A percentile compares a stretch with the other conserved stretches of the same genome.
Conservation (phyloP, 1,140 invertebrate species). For the Palaemon carinicauda region DNA sequence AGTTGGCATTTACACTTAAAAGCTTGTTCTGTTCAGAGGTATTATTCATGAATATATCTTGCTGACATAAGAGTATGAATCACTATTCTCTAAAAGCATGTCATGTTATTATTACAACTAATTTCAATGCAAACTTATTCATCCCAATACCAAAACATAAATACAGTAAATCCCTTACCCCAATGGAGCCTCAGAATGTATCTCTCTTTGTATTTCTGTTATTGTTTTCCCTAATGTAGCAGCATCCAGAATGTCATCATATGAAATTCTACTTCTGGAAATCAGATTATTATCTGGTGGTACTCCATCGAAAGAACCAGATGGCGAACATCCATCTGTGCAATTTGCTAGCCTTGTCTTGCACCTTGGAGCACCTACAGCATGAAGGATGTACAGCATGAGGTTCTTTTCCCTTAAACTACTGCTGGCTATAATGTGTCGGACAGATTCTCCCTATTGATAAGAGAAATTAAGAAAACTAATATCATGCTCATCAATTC, state of each 20-base stretch:
- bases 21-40: too few species aligned
- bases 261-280: slow-evolving; percentile 53
- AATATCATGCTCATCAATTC: too few species aligned
- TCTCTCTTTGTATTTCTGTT: background rate
- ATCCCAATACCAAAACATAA: background rate
- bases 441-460: slow-evolving; percentile 65
- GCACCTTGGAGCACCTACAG: slow-evolving; percentile 85
- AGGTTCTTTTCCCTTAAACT: slow-evolving; percentile 64
- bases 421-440: slow-evolving; percentile 70
- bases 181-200: background rate
- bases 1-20: too few species aligned
- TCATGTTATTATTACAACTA: too few species aligned
- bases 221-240: slow-evolving; percentile 26
- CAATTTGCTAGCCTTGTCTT: slow-evolving; percentile 69
- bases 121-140: too few species aligned
- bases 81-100: too few species aligned
- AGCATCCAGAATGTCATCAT: slow-evolving; percentile 60
- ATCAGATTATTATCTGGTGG: slow-evolving; percentile 60
- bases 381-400: slow-evolving; percentile 82
- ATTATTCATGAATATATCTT: too few species aligned
- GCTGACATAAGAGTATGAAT: too few species aligned
- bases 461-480: background rate
- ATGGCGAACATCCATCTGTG: slow-evolving; percentile 65
- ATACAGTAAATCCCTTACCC: background rate
- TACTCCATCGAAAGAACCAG: slow-evolving; percentile 66